Conservation (phyloP, 30 jellyfish, hydroid and myxozoan species). For the Sanderia malayensis region DNA sequence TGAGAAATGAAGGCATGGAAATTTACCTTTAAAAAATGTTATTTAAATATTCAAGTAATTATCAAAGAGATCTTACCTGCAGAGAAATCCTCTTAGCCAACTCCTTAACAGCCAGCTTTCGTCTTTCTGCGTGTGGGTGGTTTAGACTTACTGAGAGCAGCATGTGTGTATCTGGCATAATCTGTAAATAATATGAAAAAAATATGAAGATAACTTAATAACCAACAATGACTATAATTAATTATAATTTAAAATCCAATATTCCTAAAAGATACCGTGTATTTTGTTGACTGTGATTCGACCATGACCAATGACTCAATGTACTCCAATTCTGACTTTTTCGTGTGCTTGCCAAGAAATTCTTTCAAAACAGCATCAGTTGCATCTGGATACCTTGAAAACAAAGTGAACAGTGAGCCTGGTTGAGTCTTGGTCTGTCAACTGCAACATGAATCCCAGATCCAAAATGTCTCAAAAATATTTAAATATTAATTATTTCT, state of each 20-base stretch:
- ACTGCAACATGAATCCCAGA: no score
- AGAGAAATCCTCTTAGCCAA: constrained; percentile 20
- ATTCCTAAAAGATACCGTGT: constrained; percentile 31
- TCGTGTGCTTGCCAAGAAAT: constrained; percentile 2
- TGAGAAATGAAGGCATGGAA: no score
- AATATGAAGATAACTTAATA: no score
- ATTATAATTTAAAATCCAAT: no score
- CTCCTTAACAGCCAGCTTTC: constrained; percentile 67
- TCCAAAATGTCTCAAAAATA: no score
- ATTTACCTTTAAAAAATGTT: no score
- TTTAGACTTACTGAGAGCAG: constrained; percentile 59
- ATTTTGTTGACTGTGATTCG: constrained; percentile 33
- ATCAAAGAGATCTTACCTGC: no score
- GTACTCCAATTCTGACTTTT: constrained; percentile 13
- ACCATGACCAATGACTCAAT: constrained; percentile 22
- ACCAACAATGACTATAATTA: no score
- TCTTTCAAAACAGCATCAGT: constrained; percentile 36
- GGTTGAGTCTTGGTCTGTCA: no score
- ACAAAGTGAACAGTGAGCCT: no score
- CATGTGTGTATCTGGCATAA: constrained; percentile 39
- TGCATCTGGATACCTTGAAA: constrained; percentile 57
- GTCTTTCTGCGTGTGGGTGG: constrained; percentile 67
- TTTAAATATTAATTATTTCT: no score
- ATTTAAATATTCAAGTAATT: no score
- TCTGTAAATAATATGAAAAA: neutral